Evolutionary conservation across 2,113 vertebrate species (phyloP).

Genomic region (Actenoides lindsayi): DNA sequence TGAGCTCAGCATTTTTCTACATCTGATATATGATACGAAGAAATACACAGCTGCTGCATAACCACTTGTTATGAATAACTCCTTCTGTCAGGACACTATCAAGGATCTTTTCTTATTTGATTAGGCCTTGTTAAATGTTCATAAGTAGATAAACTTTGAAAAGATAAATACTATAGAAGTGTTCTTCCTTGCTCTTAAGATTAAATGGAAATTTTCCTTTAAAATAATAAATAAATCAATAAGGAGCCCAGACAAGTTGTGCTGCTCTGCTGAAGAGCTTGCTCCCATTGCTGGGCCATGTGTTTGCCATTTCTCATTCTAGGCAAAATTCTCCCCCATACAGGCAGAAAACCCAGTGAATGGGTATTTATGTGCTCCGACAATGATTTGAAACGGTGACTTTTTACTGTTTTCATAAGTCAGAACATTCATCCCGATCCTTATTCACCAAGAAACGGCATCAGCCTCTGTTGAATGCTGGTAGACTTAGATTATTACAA

Average conservation of each 20-base stretch:
- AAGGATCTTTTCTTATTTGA: constrained; percentile 35
- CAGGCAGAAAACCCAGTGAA: neutral
- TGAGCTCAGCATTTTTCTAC: neutral
- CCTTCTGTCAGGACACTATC: neutral
- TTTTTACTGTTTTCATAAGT: neutral
- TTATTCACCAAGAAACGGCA: neutral
- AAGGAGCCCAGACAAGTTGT: neutral
- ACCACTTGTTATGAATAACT: neutral
- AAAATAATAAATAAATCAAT: neutral
- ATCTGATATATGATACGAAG: neutral
- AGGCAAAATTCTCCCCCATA: neutral
- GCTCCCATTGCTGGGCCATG: neutral
- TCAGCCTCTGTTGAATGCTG: neutral
- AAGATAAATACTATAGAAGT: neutral
- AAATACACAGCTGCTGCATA: constrained; percentile 15
- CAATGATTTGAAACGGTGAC: neutral
- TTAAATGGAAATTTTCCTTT: neutral
- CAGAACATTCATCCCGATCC: neutral
- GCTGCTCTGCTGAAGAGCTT: neutral
- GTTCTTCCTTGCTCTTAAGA: neutral
- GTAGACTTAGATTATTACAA: neutral
- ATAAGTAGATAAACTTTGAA: neutral
- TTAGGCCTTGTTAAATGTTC: constrained; percentile 13
- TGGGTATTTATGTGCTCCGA: neutral
- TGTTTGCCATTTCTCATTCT: neutral